Evolutionary conservation across 1,140 invertebrate species (phyloP), one percentile per base, ranked within the genome.

Genomic region (Charaxes varanes): DNA sequence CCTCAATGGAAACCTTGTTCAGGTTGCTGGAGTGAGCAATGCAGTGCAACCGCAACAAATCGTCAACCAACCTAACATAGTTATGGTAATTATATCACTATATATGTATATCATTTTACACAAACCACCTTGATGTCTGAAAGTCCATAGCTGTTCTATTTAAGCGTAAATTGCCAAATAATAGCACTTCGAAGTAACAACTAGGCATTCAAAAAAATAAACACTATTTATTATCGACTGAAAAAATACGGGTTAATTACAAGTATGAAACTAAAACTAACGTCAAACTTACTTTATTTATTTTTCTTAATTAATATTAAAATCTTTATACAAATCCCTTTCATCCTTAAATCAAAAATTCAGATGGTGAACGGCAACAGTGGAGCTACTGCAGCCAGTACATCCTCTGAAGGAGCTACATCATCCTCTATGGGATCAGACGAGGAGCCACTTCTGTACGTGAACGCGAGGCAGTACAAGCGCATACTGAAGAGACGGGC

Each of bases 381-480:
- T 12, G 40, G 27, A n/a, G 38, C 28, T 10, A 51, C 34, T 11
- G 36, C 48, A 2, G 28, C 43, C 5, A 46, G 56, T 28, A 49
- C 54, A 12, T 62, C 56, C 11, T 38, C 21, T 7, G 42, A 28
- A 35, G 77, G 68, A 44, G 44, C 41, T 33, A 49, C 22, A n/a
- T 47, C 31, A 88, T 41, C 83, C 89, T 37, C 87, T 87, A 28
- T 84, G 53, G 49, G 86, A 66, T 88, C 90, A 1, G 94, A 95
- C 37, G 86, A 95, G 7, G 95, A 97, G 72, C 95, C 98, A 65
- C 95, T 96, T 1, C 77, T 99, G 4, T 99, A 99, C 83, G 98
- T 99, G 0, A 99, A 99, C 87, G 97, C 97, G n/a, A 97, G 97
- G 71, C 98, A 99, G 69, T 98, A 98, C 78, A 93, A 95, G 64